A percentile compares a stretch with the other conserved stretches of the same genome.
These are phyloP conservation scores for Formica aserva DNA, from an alignment of 2,888 invertebrate genomes.

Conservation along the genomic window DNA sequence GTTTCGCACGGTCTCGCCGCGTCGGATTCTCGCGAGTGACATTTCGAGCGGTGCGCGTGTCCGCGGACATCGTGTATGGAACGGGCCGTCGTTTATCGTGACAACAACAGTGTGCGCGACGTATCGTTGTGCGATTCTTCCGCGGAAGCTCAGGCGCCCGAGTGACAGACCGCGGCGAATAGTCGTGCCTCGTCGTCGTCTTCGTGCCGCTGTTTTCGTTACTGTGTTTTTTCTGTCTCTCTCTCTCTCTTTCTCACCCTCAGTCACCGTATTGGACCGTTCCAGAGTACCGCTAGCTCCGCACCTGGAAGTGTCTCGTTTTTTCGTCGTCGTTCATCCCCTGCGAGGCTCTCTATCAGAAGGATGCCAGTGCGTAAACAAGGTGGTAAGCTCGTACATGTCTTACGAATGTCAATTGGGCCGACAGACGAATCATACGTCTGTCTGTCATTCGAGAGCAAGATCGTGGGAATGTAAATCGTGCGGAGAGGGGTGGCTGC, in stretches of 20 bases:
- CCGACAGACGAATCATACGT: background rate
- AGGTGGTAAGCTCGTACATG: slow-evolving; percentile 87
- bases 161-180: slow-evolving; percentile 35
- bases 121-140: slow-evolving; percentile 59
- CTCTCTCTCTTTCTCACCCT: background rate
- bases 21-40: slow-evolving; percentile 72
- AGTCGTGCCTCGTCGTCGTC: slow-evolving; percentile 59
- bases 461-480: background rate
- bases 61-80: background rate
- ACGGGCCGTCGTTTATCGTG: background rate
- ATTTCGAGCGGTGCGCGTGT: slow-evolving; percentile 40
- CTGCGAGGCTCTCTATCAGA: slow-evolving; percentile 27
- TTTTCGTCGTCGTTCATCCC: slow-evolving; percentile 45
- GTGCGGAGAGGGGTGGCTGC: slow-evolving; percentile 60
- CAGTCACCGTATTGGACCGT: slow-evolving; percentile 22
- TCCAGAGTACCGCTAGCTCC: slow-evolving; percentile 30
- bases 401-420: slow-evolving; percentile 6
- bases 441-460: slow-evolving; percentile 17
- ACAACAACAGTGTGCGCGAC: slow-evolving; percentile 1
- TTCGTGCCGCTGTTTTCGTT: slow-evolving; percentile 18
- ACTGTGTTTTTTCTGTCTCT: background rate
- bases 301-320: slow-evolving; percentile 28
- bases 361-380: slow-evolving; percentile 92
- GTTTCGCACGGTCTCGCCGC: slow-evolving; percentile 69
- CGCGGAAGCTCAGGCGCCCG: slow-evolving; percentile 4